phyloP scores from a whole-genome alignment of 2,888 invertebrate species.

The Callinectes sapidus region DNA sequence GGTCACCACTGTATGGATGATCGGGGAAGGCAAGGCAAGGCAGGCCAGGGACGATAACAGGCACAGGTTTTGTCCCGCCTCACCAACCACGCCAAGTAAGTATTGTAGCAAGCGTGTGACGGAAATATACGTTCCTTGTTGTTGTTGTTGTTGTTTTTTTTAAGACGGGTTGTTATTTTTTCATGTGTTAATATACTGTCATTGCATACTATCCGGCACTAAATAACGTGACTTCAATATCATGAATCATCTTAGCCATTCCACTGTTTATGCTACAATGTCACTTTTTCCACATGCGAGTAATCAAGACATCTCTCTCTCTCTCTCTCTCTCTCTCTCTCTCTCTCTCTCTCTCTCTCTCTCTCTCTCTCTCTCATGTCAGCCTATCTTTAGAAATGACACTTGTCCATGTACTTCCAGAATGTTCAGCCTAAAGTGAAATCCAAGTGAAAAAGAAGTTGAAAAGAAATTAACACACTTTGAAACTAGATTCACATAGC shows the following conservation, averaged over 20 bases:
- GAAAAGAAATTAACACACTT: no score
- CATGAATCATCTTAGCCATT: no score
- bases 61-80: not conserved
- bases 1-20: not conserved
- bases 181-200: not conserved
- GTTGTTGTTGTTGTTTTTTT: no score
- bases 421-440: no score
- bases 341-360: conserved; percentile 15
- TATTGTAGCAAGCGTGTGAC: not conserved
- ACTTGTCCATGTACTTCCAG: not conserved
- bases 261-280: no score
- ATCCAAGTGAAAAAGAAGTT: no score
- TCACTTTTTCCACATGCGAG: no score
- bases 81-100: not conserved
- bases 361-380: not conserved
- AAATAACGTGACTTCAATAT: no score
- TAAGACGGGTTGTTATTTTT: not conserved
- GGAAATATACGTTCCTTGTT: no score
- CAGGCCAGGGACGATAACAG: not conserved
- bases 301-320: not conserved
- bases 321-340: conserved; percentile 19
- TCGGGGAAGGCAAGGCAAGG: not conserved
- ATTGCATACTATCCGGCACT: no score
- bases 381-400: not conserved
- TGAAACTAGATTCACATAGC: no score